These are phyloP conservation scores for Pseudochirops corinnae DNA, from an alignment of 2,797 vertebrate genomes.

Conservation along the genomic window DNA sequence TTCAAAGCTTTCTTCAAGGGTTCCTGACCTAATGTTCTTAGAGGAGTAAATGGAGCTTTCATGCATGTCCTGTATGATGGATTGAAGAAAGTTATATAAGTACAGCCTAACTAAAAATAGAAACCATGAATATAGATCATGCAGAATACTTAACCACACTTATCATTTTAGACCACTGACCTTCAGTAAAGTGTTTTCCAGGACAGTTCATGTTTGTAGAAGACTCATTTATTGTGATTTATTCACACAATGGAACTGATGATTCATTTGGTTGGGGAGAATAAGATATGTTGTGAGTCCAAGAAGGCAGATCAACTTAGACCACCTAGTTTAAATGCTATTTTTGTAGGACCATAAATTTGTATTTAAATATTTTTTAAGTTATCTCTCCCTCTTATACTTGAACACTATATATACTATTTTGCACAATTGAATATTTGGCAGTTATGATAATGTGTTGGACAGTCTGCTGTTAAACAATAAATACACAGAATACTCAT, in stretches of 20 bases:
- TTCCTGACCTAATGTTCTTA: neutral
- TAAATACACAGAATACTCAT: neutral
- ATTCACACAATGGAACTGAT: neutral
- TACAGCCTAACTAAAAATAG: neutral
- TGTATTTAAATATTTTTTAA: neutral
- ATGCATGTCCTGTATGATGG: neutral
- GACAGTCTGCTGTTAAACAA: neutral
- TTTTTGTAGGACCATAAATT: neutral
- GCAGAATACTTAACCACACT: neutral
- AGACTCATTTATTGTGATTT: neutral
- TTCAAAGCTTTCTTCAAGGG: neutral
- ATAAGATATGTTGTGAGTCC: neutral
- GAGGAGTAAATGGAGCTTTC: neutral
- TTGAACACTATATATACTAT: neutral
- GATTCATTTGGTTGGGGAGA: neutral
- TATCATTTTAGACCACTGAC: neutral
- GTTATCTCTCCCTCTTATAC: neutral
- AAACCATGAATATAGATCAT: neutral
- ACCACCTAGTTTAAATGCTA: neutral
- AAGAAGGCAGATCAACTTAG: neutral
- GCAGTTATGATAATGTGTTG: neutral
- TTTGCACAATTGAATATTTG: neutral
- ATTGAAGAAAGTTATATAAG: neutral
- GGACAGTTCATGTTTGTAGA: neutral
- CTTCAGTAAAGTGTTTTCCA: neutral